Base-by-base conservation (phyloP, 2,797 vertebrate species). In the Chiroxiphia lanceolata region DNA sequence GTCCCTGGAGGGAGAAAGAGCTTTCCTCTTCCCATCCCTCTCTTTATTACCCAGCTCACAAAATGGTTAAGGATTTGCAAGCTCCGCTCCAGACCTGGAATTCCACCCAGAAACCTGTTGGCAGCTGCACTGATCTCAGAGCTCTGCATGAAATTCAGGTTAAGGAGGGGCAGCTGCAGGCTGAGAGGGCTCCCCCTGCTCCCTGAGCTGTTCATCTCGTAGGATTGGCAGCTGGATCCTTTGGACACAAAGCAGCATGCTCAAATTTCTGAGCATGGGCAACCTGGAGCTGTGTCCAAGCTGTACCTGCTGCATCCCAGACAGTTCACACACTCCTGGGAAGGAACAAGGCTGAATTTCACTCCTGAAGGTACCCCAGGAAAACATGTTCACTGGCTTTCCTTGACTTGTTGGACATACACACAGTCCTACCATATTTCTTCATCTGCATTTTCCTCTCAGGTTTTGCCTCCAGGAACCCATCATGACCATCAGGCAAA, bases 1-100 rank as follows among this genome's bases (percentile, higher is more conserved):
- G 20, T 45, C 65, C 45, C 44, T 1, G 2, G 13, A 69, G 60
- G 60, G 42, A 75, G 19, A 19, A 81, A 36, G 42, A 85, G 34
- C 33, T 85, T 85, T 31, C 54, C 56, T 70, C 47, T 45, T 87
- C 19, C 59, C 50, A 45, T 75, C 38, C 59, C 20, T 75, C 44
- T 40, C 48, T 81, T 77, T 75, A 38, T 54, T 83, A 33, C n/a
- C 15, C 34, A 47, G 87, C 83, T 65, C 93, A 93, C 6, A 2
- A 71, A 91, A 74, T 27, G 15, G 69, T 93, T 90, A 83, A 90
- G 36, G 59, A 13, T 95, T 80, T 67, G 29, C 48, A 80, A 80
- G 60, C 57, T 81, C 54, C 0, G 2, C 48, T 95, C 86, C 92
- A 87, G 83, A 76, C 59, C 63, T 95, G 88, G 57, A 94, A 88